phyloP scores from a whole-genome alignment of 2,888 invertebrate genomes.

The Andrena hattorfiana region DNA sequence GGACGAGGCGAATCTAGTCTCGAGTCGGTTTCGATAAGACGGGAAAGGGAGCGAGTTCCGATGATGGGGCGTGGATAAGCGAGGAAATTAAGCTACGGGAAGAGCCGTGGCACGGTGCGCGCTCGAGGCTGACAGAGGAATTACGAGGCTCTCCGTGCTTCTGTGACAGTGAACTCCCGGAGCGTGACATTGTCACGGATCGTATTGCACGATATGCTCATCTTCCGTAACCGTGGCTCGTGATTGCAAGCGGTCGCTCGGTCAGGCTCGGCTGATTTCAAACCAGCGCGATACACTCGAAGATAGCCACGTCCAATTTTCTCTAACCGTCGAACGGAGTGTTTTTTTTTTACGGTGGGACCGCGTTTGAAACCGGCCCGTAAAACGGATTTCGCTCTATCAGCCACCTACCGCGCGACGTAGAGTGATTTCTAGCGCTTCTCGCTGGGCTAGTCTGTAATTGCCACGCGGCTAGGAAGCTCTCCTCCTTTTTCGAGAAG shows the following conservation, averaged over 20 bases:
- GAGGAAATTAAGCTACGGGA: conserved; percentile 19
- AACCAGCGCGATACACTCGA: conserved; percentile 28
- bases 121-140: conserved; percentile 9
- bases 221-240: conserved; percentile 59
- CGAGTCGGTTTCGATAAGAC: conserved; percentile 6
- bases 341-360: conserved; percentile 48
- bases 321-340: conserved; percentile 37
- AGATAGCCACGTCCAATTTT: conserved; percentile 37
- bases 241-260: conserved; percentile 56
- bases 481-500: neutral
- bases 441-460: neutral
- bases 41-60: neutral
- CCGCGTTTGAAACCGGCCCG: conserved; percentile 32
- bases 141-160: conserved; percentile 22
- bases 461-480: neutral
- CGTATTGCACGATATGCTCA: conserved; percentile 70
- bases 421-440: neutral
- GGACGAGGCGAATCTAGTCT: conserved; percentile 1
- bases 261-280: conserved; percentile 55
- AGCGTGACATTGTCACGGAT: conserved; percentile 75
- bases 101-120: conserved; percentile 2
- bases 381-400: conserved; percentile 19
- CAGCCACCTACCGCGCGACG: conserved; percentile 1
- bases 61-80: conserved; percentile 13
- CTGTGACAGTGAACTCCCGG: conserved; percentile 67